Conservation (phyloP, 2,888 invertebrate species). For the Mesorhabditis sp. region DNA sequence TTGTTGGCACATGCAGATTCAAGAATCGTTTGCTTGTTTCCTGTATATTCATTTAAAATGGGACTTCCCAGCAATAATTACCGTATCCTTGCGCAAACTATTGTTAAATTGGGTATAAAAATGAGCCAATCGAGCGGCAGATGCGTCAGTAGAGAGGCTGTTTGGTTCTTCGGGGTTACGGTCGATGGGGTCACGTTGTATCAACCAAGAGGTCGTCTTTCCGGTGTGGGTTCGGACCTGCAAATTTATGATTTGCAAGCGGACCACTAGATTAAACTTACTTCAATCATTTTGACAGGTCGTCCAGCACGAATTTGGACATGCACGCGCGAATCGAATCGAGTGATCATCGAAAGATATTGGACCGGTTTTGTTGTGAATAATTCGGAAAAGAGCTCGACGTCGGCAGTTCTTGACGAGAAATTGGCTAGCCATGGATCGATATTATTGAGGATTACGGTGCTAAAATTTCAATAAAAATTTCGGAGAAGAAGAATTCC, state of each 20-base stretch:
- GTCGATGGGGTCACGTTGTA: neutral
- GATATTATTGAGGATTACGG: neutral
- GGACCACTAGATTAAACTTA: neutral
- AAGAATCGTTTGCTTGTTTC: slow-evolving; percentile 2
- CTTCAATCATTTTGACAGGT: neutral
- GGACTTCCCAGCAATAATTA: neutral
- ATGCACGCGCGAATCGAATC: neutral
- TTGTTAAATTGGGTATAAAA: neutral
- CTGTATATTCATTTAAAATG: neutral
- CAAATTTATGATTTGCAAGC: too few relatives aligned
- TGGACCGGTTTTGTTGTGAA: neutral
- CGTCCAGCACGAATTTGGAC: neutral
- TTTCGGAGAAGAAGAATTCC: neutral
- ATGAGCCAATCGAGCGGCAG: neutral
- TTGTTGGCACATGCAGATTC: neutral
- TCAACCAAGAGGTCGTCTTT: neutral
- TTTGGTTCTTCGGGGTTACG: neutral
- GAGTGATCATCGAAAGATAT: neutral
- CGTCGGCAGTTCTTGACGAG: slow-evolving; percentile 1
- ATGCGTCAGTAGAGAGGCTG: neutral
- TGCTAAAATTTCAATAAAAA: neutral
- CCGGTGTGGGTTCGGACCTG: neutral
- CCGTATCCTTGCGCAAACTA: neutral
- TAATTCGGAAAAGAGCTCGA: neutral
- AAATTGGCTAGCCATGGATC: slow-evolving; percentile 1